A percentile compares a stretch with the other conserved stretches of the same genome.
phyloP scores from a whole-genome alignment of 2,888 invertebrate genomes.

The Trichacis sp. region DNA sequence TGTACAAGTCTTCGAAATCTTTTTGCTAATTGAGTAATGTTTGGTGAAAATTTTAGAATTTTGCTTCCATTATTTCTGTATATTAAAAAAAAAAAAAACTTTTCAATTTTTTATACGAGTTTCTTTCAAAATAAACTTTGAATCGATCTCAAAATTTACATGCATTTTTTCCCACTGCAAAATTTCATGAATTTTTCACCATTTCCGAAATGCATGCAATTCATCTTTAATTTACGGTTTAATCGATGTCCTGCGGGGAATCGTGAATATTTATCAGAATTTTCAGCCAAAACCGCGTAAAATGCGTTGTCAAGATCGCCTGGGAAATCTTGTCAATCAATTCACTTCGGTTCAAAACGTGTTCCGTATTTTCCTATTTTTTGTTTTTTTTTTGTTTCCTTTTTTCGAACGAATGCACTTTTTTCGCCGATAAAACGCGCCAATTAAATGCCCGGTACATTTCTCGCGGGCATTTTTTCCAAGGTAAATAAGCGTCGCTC shows the following conservation, averaged over 20 bases:
- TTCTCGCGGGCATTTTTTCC: slow-evolving; percentile 1
- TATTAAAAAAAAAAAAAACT: no score
- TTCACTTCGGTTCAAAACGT: slow-evolving; percentile 1
- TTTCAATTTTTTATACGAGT: no score
- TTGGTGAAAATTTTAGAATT: no score
- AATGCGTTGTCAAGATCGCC: slow-evolving; percentile 28
- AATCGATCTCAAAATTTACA: no score
- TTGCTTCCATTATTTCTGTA: no score
- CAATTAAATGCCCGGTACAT: background rate
- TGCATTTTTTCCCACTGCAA: no score
- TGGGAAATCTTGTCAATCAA: slow-evolving; percentile 41
- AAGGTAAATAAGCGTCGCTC: slow-evolving; percentile 32
- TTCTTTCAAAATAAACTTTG: no score
- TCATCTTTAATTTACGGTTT: background rate
- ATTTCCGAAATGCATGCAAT: slow-evolving; percentile 2
- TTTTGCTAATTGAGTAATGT: no score
- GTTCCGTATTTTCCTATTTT: no score
- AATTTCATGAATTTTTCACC: no score
- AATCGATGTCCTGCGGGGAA: background rate
- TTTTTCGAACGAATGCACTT: background rate
- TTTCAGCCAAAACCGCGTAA: slow-evolving; percentile 18
- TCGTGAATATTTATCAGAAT: background rate
- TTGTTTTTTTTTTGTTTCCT: no score
- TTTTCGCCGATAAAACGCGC: background rate
- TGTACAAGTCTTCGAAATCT: no score